Base-by-base conservation (phyloP, 2,797 vertebrate species). In the Perodicticus potto region DNA sequence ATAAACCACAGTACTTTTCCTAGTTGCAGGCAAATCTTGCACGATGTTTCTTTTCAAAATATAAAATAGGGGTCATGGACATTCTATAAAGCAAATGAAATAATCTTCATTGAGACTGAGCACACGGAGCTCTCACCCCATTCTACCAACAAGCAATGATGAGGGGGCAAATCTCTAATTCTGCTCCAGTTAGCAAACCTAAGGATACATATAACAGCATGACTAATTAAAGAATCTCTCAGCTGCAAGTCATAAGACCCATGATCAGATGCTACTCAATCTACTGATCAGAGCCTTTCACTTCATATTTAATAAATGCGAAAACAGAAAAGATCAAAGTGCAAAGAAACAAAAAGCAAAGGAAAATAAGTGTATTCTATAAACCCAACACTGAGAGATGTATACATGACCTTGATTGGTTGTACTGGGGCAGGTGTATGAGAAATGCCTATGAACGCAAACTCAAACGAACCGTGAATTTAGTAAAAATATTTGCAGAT, bases 61-160 rank as follows among this genome's bases (percentile, higher is more conserved):
- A 78, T 55, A 77, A 89, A 89, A 70, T 20, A 67, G 13, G 25
- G 14, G 32, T 72, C 37, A 49, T 37, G 13, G 22, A 19, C 7
- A 80, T 90, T 85, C 55, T 78, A 76, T 77, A 90, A 90, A 80
- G 34, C 17, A 96, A 55, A 88, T 70, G 14, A 83, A 86, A 78
- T 10, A 7, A 9, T 10, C 1, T 77, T 49, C 37, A 34, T 3
- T 25, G 19, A 82, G 34, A 67, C 25, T 37, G 40, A 93, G 29
- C 29, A 17, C 32, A 13, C 19, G 27, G 73, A 82, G 11, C 23
- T 40, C 13, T 84, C 27, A 59, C 2, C 12, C 25, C 7, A 59
- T 23, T 63, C 69, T 34, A 92, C 10, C 12, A 72, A 3, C 40
- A 63, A 73, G 49, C n/a, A 78, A 53, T 89, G 43, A 3, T 1